Percentiles rank a stretch among this genome's conserved stretches.
Conservation (phyloP, 53 echinoderm and acorn worm species). For the Zoroaster sp. region DNA sequence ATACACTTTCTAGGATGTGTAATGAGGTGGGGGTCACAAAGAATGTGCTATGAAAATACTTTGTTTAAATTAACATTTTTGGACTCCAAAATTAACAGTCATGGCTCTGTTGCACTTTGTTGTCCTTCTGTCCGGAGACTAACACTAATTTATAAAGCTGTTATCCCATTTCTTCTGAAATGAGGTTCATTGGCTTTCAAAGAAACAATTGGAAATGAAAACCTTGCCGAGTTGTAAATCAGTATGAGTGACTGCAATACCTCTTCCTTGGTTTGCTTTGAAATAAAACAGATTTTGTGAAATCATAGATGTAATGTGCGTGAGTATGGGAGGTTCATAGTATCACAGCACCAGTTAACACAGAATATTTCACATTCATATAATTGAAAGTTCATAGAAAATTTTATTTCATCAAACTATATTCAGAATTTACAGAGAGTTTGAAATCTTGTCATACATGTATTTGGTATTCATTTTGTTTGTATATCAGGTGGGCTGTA, state of each 20-base stretch:
- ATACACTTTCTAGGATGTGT: too few species aligned
- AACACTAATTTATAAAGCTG: background rate
- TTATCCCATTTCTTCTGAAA: background rate
- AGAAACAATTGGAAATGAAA: background rate
- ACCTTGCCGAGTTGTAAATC: background rate
- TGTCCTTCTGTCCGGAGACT: background rate
- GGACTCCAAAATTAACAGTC: too few species aligned
- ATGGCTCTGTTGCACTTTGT: too few species aligned
- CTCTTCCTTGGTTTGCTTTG: background rate
- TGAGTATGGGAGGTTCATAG: background rate
- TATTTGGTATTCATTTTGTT: conserved; percentile 30
- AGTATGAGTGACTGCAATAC: background rate
- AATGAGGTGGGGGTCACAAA: too few species aligned
- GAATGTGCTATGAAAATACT: too few species aligned
- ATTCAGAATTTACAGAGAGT: conserved; percentile 38
- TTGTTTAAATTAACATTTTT: too few species aligned
- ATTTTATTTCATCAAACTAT: conserved; percentile 32
- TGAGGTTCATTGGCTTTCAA: too few species aligned
- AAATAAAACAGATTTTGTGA: background rate
- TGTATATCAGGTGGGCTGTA: background rate
- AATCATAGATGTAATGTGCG: background rate
- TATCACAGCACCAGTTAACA: conserved; percentile 24
- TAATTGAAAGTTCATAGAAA: conserved; percentile 35
- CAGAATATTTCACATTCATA: conserved; percentile 36
- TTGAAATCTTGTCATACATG: background rate